Conservation (phyloP, 2,113 vertebrate species). For the Cephalophus harveyi region DNA sequence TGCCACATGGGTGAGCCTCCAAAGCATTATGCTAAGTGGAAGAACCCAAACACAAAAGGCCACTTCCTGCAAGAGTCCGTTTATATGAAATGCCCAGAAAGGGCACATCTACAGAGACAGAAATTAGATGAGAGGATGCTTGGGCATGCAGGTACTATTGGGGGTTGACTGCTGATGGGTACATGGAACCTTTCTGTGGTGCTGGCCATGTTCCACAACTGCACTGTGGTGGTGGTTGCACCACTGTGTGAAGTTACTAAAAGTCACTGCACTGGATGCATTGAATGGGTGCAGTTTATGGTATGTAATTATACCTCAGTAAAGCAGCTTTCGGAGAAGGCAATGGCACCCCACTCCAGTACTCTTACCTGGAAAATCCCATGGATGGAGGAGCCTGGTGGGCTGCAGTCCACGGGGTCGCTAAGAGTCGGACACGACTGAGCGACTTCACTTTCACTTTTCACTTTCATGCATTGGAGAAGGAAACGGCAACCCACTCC, state of each 20-base stretch:
- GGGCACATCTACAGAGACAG: background rate
- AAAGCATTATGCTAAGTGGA: background rate
- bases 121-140: background rate
- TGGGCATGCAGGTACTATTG: background rate
- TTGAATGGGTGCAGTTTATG: background rate
- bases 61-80: background rate
- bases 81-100: background rate
- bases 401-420: too few relatives aligned
- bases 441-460: too few relatives aligned
- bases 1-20: background rate
- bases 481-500: too few relatives aligned
- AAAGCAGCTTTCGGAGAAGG: background rate
- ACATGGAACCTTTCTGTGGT: background rate
- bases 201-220: background rate
- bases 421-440: too few relatives aligned
- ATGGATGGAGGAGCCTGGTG: too few relatives aligned
- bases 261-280: background rate
- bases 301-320: background rate
- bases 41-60: background rate
- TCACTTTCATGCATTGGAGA: too few relatives aligned
- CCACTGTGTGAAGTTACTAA: background rate
- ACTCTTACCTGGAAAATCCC: too few relatives aligned
- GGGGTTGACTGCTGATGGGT: background rate
- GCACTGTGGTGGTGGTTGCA: background rate
- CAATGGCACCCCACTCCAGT: too few relatives aligned